phyloP scores from a whole-genome alignment of 2,888 invertebrate species.

The Eupithecia dodoneata region DNA sequence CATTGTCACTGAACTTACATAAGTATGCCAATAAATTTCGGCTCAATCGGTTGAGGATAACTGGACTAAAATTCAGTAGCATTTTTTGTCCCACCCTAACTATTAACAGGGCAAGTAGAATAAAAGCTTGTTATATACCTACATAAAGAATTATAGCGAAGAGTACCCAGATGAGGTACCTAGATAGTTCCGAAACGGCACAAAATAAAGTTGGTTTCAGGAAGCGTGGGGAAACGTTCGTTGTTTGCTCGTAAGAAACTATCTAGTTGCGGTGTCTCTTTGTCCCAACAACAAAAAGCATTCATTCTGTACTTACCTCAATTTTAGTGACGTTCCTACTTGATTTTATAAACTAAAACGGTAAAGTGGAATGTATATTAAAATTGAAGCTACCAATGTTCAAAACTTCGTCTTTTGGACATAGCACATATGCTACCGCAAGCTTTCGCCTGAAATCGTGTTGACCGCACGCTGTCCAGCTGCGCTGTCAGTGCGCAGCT shows the following conservation, averaged over 20 bases:
- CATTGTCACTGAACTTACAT: no score
- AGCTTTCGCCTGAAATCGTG: not conserved
- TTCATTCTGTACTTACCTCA: conserved; percentile 23
- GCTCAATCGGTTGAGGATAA: no score
- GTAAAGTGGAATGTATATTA: not conserved
- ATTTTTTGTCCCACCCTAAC: no score
- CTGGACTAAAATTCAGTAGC: no score
- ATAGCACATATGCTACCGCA: not conserved
- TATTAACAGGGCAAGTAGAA: no score
- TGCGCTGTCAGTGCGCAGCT: not conserved
- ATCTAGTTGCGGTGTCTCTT: conserved; percentile 60
- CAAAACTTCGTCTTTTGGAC: not conserved
- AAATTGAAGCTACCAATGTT: no score
- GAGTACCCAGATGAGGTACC: not conserved
- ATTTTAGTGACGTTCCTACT: conserved; percentile 33
- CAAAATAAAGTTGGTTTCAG: conserved; percentile 48
- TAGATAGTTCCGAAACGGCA: conserved; percentile 34
- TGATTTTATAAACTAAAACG: not conserved
- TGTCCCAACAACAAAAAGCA: conserved; percentile 66
- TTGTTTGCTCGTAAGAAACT: conserved; percentile 63
- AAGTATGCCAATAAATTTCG: no score
- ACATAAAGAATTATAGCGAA: not conserved
- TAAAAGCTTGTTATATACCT: not conserved
- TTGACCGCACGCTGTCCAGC: not conserved
- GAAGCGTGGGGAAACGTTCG: conserved; percentile 48